Percentiles rank a stretch among this genome's conserved stretches.
phyloP scores from a whole-genome alignment of 2,797 vertebrate genomes.

The Trachurus trachurus region DNA sequence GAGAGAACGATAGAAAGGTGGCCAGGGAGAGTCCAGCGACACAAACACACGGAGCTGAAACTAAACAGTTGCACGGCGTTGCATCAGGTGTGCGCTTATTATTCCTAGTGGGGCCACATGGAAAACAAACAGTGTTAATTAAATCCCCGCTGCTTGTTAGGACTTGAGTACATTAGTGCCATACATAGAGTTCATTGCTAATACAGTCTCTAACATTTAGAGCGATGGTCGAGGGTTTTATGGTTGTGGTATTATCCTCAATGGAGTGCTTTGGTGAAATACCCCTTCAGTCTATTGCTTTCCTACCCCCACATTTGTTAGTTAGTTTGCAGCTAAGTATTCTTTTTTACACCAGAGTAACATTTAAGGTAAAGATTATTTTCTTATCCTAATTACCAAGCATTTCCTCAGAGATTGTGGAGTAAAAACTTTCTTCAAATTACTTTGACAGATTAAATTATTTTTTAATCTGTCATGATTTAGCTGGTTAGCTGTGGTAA shows the following conservation, averaged over 20 bases:
- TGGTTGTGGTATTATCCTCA: conserved; percentile 62
- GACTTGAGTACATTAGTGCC: conserved; percentile 67
- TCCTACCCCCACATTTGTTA: conserved; percentile 34
- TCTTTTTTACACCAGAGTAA: conserved; percentile 56
- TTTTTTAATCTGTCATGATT: neutral
- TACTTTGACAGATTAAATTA: neutral
- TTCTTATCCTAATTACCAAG: conserved; percentile 33
- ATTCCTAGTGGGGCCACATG: conserved; percentile 78
- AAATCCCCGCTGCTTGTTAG: conserved; percentile 87
- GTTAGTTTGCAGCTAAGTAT: conserved; percentile 48
- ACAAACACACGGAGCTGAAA: conserved; percentile 74
- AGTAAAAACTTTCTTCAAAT: conserved; percentile 29
- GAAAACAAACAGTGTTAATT: conserved; percentile 89
- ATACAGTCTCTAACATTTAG: conserved; percentile 59
- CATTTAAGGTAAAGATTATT: conserved; percentile 46
- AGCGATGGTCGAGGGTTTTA: conserved; percentile 54
- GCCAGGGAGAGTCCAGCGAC: conserved; percentile 54
- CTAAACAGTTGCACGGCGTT: conserved; percentile 85
- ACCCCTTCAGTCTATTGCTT: conserved; percentile 47
- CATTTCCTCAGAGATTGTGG: conserved; percentile 37
- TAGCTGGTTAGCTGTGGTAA: neutral
- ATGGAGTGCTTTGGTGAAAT: conserved; percentile 53
- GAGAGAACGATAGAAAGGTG: conserved; percentile 26
- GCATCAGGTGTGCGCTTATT: conserved; percentile 85
- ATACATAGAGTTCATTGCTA: conserved; percentile 47